Evolutionary conservation across 2,113 vertebrate species (phyloP).

Genomic region (Panthera uncia): DNA sequence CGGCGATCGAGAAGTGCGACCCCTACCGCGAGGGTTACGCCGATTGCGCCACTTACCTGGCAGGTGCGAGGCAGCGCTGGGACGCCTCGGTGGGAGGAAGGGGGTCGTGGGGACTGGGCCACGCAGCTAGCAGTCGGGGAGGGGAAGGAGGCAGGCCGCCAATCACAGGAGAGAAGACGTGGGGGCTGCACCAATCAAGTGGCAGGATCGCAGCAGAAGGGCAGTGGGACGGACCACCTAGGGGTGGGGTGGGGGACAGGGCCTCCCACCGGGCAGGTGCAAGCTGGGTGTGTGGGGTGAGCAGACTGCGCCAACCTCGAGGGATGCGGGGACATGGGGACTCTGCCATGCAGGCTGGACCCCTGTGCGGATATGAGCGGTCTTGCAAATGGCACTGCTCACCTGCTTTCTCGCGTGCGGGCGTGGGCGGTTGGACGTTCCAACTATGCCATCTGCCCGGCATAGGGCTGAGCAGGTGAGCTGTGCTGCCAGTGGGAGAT

Average conservation of each 20-base stretch:
- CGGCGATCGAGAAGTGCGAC: conserved; percentile 93
- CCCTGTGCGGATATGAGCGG: neutral
- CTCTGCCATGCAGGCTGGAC: neutral
- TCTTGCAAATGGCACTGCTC: neutral
- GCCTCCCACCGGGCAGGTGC: neutral
- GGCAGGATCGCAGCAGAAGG: neutral
- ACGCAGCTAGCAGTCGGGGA: neutral
- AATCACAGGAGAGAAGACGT: accelerated
- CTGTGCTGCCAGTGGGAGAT: neutral
- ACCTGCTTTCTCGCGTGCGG: neutral
- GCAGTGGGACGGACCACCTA: accelerated
- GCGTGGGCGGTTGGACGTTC: neutral
- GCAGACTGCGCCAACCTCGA: neutral
- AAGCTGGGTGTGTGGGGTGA: neutral
- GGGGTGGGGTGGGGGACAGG: neutral
- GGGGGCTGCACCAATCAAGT: neutral
- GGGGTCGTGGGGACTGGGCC: neutral
- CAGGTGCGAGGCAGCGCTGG: conserved; percentile 77
- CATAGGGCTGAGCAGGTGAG: neutral
- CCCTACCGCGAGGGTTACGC: conserved; percentile 88
- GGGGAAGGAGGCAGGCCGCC: accelerated
- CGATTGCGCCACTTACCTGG: conserved; percentile 91
- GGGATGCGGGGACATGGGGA: neutral
- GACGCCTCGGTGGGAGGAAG: accelerated
- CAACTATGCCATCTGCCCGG: neutral